Evolutionary conservation across 2,113 vertebrate species (phyloP), one percentile per base, ranked within the genome.

Genomic region (Euleptes europaea): DNA sequence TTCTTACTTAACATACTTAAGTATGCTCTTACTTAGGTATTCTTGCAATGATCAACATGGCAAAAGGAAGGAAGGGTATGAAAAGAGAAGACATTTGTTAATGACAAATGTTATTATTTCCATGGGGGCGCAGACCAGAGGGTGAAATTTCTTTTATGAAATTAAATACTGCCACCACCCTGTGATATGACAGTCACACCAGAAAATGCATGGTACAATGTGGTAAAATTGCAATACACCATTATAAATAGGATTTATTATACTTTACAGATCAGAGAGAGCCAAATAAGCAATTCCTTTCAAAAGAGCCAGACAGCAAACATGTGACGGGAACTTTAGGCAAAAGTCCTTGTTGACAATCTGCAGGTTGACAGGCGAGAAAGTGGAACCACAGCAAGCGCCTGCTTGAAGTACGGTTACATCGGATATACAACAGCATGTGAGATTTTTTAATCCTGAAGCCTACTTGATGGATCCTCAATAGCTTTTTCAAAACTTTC

Each of bases 271-370:
- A 88, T 85, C 86, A 91, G 93, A 93, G 93, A 93, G 83, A 94
- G 90, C 91, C 86, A 94, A 91, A 83, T 91, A 94, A 83, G 78
- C 85, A 74, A 75, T 85, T 85, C 69, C 54, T 88, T 89, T 81
- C 88, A 66, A 85, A 93, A 94, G 86, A 94, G 66, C 67, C 85
- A 94, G 67, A 93, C 67, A 95, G 82, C 81, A 94, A 89, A 35
- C 69, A 90, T 74, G 44, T 92, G 93, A 65, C 91, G 79, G 84
- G 86, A 96, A 92, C 63, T 90, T 92, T 76, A 91, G 82, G 93
- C 92, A 93, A 95, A 72, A 92, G 88, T 94, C 63, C 93, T 85
- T 90, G 78, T 60, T 94, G 85, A 89, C 92, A 95, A 76, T 93
- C 92, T 87, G 75, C 84, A 92, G 84, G 91, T 84, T 86, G 73